A percentile compares a stretch with the other conserved stretches of the same genome.
These are phyloP conservation scores for Terebella lapidaria DNA, from an alignment of 2,888 invertebrate species.

Conservation along the genomic window DNA sequence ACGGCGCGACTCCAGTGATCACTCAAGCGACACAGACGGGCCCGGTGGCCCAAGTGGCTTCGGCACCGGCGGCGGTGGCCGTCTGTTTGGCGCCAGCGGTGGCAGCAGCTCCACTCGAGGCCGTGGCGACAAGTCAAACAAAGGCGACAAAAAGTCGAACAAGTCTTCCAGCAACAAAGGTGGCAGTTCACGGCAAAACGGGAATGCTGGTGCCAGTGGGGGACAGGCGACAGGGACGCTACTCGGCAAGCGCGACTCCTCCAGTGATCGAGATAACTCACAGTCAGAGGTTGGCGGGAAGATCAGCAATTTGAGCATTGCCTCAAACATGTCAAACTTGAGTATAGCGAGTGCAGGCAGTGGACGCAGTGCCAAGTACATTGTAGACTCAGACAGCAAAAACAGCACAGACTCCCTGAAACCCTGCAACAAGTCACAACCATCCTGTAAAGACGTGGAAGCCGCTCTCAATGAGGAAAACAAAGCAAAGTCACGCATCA, in stretches of 20 bases:
- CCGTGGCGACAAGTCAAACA: background rate
- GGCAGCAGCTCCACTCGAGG: background rate
- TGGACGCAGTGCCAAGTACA: constrained; percentile 34
- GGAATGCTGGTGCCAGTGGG: background rate
- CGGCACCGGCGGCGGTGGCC: constrained; percentile 1
- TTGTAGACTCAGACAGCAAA: constrained; percentile 27
- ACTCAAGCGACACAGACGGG: constrained; percentile 51
- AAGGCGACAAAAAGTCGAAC: background rate
- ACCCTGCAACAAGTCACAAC: constrained; percentile 1
- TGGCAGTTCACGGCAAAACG: background rate
- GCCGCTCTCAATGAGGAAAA: constrained; percentile 27
- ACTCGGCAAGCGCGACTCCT: constrained; percentile 8
- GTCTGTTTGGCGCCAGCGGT: background rate
- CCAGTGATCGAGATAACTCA: constrained; percentile 1
- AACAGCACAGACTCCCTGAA: background rate
- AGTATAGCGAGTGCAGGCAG: constrained; percentile 30
- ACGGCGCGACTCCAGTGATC: constrained; percentile 49
- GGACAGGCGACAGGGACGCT: background rate
- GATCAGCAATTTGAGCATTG: constrained; percentile 29
- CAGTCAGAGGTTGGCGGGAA: constrained; percentile 6
- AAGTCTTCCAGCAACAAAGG: background rate
- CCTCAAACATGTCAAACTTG: constrained; percentile 30
- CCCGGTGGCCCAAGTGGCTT: constrained; percentile 4
- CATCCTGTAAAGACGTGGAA: constrained; percentile 12
- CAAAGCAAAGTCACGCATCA: constrained; percentile 23